Evolutionary conservation across 2,113 vertebrate genomes (phyloP), one percentile per base, ranked within the genome.

Genomic region (Rhagologus leucostigma): DNA sequence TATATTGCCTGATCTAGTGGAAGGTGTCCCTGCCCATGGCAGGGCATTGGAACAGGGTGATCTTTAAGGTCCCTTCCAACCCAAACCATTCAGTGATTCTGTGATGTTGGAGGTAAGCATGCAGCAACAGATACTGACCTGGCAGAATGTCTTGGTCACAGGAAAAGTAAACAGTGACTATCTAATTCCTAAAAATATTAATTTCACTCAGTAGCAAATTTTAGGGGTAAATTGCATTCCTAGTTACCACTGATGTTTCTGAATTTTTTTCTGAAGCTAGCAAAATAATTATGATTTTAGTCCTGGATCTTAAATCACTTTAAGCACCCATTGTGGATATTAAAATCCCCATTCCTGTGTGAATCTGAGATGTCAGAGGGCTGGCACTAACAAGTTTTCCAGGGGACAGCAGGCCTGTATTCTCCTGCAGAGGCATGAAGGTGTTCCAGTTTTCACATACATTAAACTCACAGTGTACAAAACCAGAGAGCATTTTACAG

Each of bases 401-500:
- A 29, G 69, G 44, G 76, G 84, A 37, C 4, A 84, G 62, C 77
- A 89, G 67, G 29, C 35, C 69, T 65, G 3, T 35, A 4, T 29
- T 55, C 62, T 49, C 42, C 50, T 1, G 1, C 32, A 59, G 57
- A 85, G 53, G 30, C 56, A 44, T 3, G 64, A 49, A 63, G 80
- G 42, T 74, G 67, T 53, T 94, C 67, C 53, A 62, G 49, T 91
- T 93, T 82, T 44, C 81, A 69, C 65, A 60, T 21, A 9, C 73
- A 46, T 79, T 65, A 55, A 83, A 70, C 27, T 83, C 78, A 18
- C 69, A 60, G 67, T 35, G 71, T 70, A 62, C 70, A 87, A 85
- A 96, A 79, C 50, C 84, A 63, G 64, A 90, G 90, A 82, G 69
- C 52, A 23, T 87, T 90, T 81, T 63, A 68, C 82, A 91, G 79